These are phyloP conservation scores for Polyergus mexicanus DNA, from an alignment of 1,140 invertebrate species.

Conservation along the genomic window DNA sequence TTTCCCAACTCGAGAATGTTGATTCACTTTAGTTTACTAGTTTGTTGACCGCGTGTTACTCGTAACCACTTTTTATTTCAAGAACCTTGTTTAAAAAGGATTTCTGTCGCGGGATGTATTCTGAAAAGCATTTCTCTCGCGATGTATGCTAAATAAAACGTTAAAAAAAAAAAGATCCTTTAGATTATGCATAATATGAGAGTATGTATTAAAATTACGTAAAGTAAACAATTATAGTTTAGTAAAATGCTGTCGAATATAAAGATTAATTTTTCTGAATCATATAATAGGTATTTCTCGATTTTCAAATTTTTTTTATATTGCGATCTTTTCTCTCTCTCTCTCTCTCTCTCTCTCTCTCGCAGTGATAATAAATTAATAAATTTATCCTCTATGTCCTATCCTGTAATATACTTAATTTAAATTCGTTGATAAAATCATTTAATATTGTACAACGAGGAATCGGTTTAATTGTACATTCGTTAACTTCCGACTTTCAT, in stretches of 20 bases:
- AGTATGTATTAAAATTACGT: neutral
- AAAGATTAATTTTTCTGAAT: neutral
- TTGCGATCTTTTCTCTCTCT: neutral
- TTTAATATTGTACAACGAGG: neutral
- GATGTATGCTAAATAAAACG: neutral
- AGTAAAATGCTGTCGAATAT: neutral
- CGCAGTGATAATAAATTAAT: neutral
- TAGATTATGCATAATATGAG: neutral
- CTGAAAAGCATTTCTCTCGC: neutral
- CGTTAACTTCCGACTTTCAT: conserved; percentile 29
- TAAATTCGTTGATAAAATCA: no score
- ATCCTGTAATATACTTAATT: no score
- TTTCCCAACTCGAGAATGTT: conserved; percentile 68
- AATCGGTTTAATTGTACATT: neutral
- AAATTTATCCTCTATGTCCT: no score
- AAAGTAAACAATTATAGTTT: neutral
- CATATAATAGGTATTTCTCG: neutral
- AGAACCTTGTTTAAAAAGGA: neutral
- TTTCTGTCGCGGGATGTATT: neutral
- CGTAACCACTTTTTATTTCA: conserved; percentile 20
- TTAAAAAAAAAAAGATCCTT: neutral
- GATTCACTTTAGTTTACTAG: conserved; percentile 67
- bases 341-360: no score
- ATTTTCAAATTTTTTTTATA: conserved; percentile 1
- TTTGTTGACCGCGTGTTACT: conserved; percentile 9